These are phyloP conservation scores for Pogona vitticeps DNA, from an alignment of 2,113 vertebrate genomes.

Conservation along the genomic window DNA sequence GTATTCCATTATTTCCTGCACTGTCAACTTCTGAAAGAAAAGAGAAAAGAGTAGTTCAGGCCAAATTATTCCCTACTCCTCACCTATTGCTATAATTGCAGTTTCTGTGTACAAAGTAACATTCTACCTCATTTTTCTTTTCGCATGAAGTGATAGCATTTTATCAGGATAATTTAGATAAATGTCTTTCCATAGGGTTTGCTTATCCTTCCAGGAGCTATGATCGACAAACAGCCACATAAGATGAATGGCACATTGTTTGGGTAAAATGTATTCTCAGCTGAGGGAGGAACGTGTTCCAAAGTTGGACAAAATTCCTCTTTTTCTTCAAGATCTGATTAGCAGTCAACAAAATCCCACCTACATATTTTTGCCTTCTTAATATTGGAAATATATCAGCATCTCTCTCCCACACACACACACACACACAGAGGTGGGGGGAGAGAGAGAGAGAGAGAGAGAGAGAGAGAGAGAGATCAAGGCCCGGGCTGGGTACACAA, in stretches of 20 bases:
- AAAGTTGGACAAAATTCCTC: constrained; percentile 47
- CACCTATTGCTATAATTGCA: constrained; percentile 44
- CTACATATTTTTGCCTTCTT: constrained; percentile 34
- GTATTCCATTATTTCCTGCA: rapidly evolving
- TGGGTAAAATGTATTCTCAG: constrained; percentile 65
- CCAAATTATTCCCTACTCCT: constrained; percentile 18
- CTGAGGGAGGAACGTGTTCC: constrained; percentile 56
- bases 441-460: too few relatives aligned
- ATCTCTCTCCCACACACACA: background rate
- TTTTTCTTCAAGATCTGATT: constrained; percentile 49
- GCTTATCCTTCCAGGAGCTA: constrained; percentile 73
- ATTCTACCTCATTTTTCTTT: constrained; percentile 71
- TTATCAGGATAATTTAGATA: constrained; percentile 81
- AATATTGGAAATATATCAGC: background rate
- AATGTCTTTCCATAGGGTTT: constrained; percentile 70
- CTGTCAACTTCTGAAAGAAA: constrained; percentile 37
- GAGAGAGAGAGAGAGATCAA: too few relatives aligned
- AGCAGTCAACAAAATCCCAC: constrained; percentile 51
- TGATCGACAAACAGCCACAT: constrained; percentile 75
- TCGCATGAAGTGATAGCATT: constrained; percentile 58
- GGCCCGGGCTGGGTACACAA: rapidly evolving
- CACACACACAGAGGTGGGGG: background rate
- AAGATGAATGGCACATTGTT: constrained; percentile 64
- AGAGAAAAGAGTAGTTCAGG: background rate
- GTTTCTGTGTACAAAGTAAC: constrained; percentile 42